phyloP scores from a whole-genome alignment of 1,140 invertebrate genomes.

The Odontomachus brunneus region DNA sequence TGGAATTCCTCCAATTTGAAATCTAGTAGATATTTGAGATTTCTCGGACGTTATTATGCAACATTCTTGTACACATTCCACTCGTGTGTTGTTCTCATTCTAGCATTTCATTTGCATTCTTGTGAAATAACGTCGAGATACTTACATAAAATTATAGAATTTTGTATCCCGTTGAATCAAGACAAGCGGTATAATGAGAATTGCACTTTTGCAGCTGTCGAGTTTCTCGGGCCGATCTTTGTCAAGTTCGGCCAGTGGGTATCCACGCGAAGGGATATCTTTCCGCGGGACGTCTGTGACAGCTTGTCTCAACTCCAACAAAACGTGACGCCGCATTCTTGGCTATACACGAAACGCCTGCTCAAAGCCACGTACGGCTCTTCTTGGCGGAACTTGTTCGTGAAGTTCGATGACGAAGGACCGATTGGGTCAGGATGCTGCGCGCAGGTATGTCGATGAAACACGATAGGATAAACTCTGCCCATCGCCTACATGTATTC shows the following conservation, averaged over 20 bases:
- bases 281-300: conserved; percentile 83
- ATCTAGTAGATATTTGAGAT: background rate
- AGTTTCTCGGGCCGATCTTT: conserved; percentile 85
- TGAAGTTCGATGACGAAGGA: conserved; percentile 77
- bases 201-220: conserved; percentile 73
- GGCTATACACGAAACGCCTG: conserved; percentile 78
- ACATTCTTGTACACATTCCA: conserved; percentile 4
- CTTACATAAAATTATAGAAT: background rate
- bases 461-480: background rate
- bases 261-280: conserved; percentile 84
- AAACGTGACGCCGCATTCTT: conserved; percentile 80
- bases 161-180: too few species aligned
- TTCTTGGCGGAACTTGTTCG: conserved; percentile 81
- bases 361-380: conserved; percentile 79
- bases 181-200: background rate
- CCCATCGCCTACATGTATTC: background rate
- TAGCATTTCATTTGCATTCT: background rate
- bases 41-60: background rate
- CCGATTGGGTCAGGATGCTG: conserved; percentile 86
- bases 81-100: conserved; percentile 24
- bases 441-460: conserved; percentile 83
- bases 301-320: conserved; percentile 82
- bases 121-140: background rate
- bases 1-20: too few species aligned
- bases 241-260: conserved; percentile 87